Percentiles rank a stretch among this genome's conserved stretches.
phyloP scores from a whole-genome alignment of 2,797 vertebrate genomes.

The Galagoides demidoff region DNA sequence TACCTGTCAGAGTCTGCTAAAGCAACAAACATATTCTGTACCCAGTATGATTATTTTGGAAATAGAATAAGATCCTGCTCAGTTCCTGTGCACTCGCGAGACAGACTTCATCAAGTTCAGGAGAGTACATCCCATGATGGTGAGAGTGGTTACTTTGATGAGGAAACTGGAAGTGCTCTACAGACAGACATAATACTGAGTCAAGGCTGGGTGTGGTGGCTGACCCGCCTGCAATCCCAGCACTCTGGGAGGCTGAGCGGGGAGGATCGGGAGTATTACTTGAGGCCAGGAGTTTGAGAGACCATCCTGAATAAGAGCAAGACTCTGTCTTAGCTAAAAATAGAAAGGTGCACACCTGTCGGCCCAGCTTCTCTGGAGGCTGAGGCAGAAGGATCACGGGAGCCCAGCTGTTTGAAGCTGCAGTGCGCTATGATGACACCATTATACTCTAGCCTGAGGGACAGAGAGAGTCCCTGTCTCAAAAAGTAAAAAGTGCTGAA shows the following conservation, averaged over 20 bases:
- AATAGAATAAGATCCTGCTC: background rate
- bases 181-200: background rate
- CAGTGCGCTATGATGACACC: background rate
- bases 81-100: background rate
- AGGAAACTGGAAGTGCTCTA: background rate
- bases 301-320: background rate
- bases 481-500: background rate
- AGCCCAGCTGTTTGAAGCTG: background rate
- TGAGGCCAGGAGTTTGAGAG: background rate
- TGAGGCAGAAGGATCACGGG: background rate
- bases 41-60: background rate
- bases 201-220: background rate
- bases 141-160: too few relatives aligned
- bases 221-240: background rate
- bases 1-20: background rate
- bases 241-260: background rate
- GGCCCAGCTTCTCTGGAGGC: background rate
- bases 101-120: background rate
- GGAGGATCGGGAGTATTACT: background rate
- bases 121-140: background rate
- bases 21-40: background rate
- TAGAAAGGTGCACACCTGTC: background rate
- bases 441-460: background rate
- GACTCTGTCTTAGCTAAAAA: background rate
- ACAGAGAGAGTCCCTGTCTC: background rate